Conservation (phyloP, 2,888 invertebrate genomes). For the Eulithis prunata region DNA sequence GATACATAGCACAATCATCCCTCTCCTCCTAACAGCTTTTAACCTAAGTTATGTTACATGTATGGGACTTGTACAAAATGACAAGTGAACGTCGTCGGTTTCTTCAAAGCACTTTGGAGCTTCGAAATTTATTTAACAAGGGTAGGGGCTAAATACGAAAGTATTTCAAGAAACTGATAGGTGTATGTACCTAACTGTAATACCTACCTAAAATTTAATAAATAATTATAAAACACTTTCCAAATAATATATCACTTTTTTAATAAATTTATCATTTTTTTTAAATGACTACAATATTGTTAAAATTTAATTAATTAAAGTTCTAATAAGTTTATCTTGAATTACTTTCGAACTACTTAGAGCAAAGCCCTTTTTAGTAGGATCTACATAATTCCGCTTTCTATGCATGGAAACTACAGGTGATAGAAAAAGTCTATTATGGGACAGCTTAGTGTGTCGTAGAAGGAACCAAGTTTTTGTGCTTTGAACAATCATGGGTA, state of each 20-base stretch:
- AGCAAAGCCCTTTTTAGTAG: constrained; percentile 34
- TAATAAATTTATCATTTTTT: neutral
- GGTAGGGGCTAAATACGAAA: constrained; percentile 21
- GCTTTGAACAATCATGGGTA: constrained; percentile 69
- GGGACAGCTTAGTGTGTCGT: constrained; percentile 79
- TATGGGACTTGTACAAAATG: constrained; percentile 32
- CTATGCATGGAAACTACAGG: constrained; percentile 75
- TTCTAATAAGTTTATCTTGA: constrained; percentile 21
- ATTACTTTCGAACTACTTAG: constrained; percentile 35
- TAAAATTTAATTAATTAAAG: too few species aligned
- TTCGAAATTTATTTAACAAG: constrained; percentile 31
- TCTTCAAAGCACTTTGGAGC: constrained; percentile 30
- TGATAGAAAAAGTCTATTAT: constrained; percentile 64
- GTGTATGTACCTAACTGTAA: too few species aligned
- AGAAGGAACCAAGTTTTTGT: constrained; percentile 70
- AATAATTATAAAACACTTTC: too few species aligned
- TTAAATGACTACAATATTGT: too few species aligned
- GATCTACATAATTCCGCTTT: constrained; percentile 62
- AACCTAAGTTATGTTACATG: constrained; percentile 42
- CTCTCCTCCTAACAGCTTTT: constrained; percentile 74
- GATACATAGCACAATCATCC: constrained; percentile 71
- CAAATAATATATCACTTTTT: neutral
- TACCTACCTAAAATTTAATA: too few species aligned
- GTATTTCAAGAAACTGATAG: constrained; percentile 27
- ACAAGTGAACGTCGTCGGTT: constrained; percentile 28